These are phyloP conservation scores for Drosophila percnosoma DNA, from an alignment of 2,888 invertebrate genomes.

Conservation along the genomic window DNA sequence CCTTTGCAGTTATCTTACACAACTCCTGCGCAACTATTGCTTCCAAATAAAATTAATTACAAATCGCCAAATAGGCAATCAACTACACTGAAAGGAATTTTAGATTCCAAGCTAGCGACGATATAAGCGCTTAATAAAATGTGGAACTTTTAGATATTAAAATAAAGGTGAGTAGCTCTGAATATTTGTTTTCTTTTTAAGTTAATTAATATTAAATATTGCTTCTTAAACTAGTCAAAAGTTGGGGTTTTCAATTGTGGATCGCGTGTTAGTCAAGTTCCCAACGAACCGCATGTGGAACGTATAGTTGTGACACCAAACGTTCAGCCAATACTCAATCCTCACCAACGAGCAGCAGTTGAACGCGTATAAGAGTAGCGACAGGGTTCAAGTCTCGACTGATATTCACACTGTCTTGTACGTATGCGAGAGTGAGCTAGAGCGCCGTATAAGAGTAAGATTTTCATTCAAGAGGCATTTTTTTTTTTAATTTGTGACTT, in stretches of 20 bases:
- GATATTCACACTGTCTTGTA: conserved; percentile 3
- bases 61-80: conserved; percentile 51
- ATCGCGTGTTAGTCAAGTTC: conserved; percentile 22
- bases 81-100: conserved; percentile 29
- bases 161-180: conserved; percentile 34
- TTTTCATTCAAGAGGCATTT: not conserved
- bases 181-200: not conserved
- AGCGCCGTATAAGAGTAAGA: not conserved
- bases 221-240: not conserved
- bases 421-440: not conserved
- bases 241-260: conserved; percentile 11
- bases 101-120: conserved; percentile 36
- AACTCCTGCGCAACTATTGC: conserved; percentile 55
- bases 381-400: conserved; percentile 42
- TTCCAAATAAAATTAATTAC: conserved; percentile 52
- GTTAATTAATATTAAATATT: not conserved
- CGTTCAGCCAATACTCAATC: conserved; percentile 12
- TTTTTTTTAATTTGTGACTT: not conserved
- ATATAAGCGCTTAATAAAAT: conserved; percentile 31
- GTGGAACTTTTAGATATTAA: conserved; percentile 22
- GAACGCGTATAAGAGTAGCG: conserved; percentile 18
- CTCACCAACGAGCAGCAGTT: not conserved
- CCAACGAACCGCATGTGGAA: conserved; percentile 25
- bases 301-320: conserved; percentile 33
- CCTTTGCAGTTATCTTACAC: conserved; percentile 38